A percentile compares a stretch with the other conserved stretches of the same genome.
Evolutionary conservation across 2,888 invertebrate genomes (phyloP).

Genomic region (Cetonia aurata): DNA sequence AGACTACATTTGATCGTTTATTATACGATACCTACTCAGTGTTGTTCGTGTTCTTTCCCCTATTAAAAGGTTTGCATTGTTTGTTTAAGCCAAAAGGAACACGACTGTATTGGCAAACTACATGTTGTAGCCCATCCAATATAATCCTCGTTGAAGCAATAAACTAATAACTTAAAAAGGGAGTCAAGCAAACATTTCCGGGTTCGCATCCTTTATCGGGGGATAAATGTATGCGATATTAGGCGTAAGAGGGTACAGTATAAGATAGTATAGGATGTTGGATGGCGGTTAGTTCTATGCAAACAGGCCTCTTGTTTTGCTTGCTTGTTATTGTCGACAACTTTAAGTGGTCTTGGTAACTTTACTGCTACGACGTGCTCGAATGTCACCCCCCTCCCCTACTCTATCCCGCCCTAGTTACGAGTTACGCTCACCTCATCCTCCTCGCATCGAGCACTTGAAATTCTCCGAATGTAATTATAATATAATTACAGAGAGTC

Average conservation of each 20-base stretch:
- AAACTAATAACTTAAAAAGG: too few relatives aligned
- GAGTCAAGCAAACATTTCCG: not conserved
- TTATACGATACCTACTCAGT: too few relatives aligned
- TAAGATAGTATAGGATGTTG: constrained; percentile 8
- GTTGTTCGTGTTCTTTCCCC: too few relatives aligned
- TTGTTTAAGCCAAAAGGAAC: too few relatives aligned
- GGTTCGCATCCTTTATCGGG: constrained; percentile 2
- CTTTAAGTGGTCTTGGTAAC: constrained; percentile 46
- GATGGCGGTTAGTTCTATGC: constrained; percentile 46
- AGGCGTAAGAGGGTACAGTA: constrained; percentile 8
- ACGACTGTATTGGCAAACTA: too few relatives aligned
- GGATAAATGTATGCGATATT: constrained; percentile 12
- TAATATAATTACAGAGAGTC: constrained; percentile 42
- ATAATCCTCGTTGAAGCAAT: too few relatives aligned
- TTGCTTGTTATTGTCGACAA: constrained; percentile 51
- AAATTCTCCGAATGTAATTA: constrained; percentile 41
- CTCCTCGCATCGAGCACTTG: not conserved
- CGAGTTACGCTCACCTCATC: not conserved
- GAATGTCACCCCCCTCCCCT: constrained; percentile 9
- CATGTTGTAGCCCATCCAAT: too few relatives aligned
- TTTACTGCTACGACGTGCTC: constrained; percentile 27
- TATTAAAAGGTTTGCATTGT: too few relatives aligned
- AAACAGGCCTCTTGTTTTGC: constrained; percentile 50
- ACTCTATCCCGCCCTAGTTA: not conserved
- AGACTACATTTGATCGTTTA: too few relatives aligned